Base-by-base conservation (phyloP, 2,888 invertebrate genomes). In the Campoplex capitator region DNA sequence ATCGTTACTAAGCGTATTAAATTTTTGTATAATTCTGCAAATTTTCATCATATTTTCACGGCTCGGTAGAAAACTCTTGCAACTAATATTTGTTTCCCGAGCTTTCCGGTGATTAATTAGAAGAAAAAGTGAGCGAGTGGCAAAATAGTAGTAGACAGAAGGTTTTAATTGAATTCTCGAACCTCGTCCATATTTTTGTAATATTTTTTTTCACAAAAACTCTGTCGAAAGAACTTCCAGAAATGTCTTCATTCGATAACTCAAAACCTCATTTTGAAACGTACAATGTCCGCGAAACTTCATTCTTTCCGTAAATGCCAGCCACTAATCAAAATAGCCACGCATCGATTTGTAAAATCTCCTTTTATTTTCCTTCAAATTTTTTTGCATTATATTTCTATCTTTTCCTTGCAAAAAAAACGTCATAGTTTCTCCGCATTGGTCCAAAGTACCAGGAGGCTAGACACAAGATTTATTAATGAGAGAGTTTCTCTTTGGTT, bases 361-460 rank as follows among this genome's bases (percentile, higher is more conserved):
- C 28, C 45, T 13, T 48, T 28, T 56, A 23, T 32, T 54, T 8
- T 16, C 9, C 35, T 32, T 65, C 48, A 23, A 28, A 11, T 45
- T 23, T 45, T 45, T 51, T 11, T 23, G 32, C 28, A 48, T 32
- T 48, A 62, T 73, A 38, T 68, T 82, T 75, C 78, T 83, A 83
- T 85, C 73, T 83, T 85, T 85, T 85, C 83, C 83, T 85, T 83
- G 74, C 78, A 70, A 45, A 74, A 74, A 23, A 23, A 79, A 54
- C 71, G 45, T 73, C 51, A 48, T 67, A 38, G 58, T 77, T 70
- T 51, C 58, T 62, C 70, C 28, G 8, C 32, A 62, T 48, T n/a
- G 65, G 42, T 75, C 75, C 28, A 32, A 76, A 6, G 38, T 38
- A 42, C 58, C 38, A 58, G 16, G 74, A 75, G 74, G 74, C 74